Percentiles rank a stretch among this genome's conserved stretches.
Conservation (phyloP, 2,113 vertebrate species). For the Etheostoma cragini region DNA sequence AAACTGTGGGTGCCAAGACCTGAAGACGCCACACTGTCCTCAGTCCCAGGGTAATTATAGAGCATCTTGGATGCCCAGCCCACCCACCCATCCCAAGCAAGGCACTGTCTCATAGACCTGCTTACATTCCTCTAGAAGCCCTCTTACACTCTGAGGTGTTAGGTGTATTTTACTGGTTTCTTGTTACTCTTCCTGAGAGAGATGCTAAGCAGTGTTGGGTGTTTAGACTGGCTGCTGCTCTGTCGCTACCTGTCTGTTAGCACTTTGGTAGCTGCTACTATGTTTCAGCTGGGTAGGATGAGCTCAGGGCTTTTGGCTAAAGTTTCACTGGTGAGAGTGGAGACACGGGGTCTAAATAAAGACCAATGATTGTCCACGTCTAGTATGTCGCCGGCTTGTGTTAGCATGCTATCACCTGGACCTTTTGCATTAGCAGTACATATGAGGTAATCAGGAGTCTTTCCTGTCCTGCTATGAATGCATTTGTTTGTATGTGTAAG, state of each 20-base stretch:
- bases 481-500: no score
- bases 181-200: constrained; percentile 52
- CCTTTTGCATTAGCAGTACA: constrained; percentile 33
- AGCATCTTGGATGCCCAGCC: constrained; percentile 44
- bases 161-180: constrained; percentile 60
- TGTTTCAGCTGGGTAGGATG: constrained; percentile 45
- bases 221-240: constrained; percentile 61
- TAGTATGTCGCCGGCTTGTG: constrained; percentile 34
- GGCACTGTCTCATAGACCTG: constrained; percentile 39
- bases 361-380: constrained; percentile 49
- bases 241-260: constrained; percentile 71
- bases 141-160: constrained; percentile 60
- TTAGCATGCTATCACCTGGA: constrained; percentile 54
- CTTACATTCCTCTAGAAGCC: constrained; percentile 46
- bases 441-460: constrained; percentile 39
- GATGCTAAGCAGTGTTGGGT: constrained; percentile 55
- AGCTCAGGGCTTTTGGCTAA: constrained; percentile 45
- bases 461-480: no score
- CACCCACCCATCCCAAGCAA: constrained; percentile 23
- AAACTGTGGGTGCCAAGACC: constrained; percentile 81
- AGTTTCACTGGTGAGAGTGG: constrained; percentile 50
- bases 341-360: constrained; percentile 65
- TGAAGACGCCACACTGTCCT: constrained; percentile 83
- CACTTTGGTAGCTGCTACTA: constrained; percentile 36
- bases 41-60: constrained; percentile 83